phyloP scores from a whole-genome alignment of 2,797 vertebrate species.

The Nyctibius grandis region DNA sequence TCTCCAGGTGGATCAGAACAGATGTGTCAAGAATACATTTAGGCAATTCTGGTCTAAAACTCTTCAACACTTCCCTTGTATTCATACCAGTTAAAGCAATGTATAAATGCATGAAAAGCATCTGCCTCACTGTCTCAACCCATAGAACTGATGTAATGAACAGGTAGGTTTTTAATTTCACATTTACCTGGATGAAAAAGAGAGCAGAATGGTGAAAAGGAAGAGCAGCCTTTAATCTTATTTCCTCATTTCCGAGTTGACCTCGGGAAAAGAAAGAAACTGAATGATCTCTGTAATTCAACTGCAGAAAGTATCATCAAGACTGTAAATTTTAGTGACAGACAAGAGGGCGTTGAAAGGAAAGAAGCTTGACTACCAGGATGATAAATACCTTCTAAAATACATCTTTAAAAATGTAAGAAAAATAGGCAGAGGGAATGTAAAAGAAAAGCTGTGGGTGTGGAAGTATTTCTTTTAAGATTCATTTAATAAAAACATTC shows the following conservation, averaged over 20 bases:
- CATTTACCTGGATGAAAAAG: neutral
- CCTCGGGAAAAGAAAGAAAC: neutral
- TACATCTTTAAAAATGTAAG: neutral
- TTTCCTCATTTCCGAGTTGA: neutral
- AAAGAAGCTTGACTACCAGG: neutral
- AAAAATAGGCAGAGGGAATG: neutral
- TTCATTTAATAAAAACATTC: neutral
- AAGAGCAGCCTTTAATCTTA: neutral
- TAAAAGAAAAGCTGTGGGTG: neutral
- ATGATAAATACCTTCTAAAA: constrained; percentile 11
- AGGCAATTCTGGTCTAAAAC: neutral
- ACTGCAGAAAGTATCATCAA: neutral
- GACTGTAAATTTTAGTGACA: neutral
- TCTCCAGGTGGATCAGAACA: neutral
- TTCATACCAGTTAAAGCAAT: neutral
- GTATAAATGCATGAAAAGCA: neutral
- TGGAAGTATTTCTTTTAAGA: neutral
- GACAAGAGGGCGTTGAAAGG: neutral
- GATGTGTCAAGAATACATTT: neutral
- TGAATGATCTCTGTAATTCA: neutral
- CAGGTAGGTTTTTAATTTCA: neutral
- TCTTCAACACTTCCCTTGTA: neutral
- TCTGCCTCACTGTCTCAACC: neutral
- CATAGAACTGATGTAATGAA: neutral
- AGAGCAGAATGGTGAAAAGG: neutral